These are phyloP conservation scores for Festucalex cinctus DNA, from an alignment of 2,113 vertebrate genomes.

Conservation along the genomic window DNA sequence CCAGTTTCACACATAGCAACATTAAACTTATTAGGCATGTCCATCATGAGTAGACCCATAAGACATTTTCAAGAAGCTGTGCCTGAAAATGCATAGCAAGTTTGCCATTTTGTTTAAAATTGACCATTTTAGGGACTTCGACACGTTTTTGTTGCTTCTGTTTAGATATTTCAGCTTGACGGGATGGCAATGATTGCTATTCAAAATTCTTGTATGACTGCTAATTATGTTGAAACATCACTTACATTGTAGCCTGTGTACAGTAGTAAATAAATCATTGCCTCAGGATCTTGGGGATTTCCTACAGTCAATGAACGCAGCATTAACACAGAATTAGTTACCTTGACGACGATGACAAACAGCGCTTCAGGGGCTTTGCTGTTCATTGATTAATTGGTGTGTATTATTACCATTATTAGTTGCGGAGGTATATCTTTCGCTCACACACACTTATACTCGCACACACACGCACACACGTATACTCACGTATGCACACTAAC, in stretches of 20 bases:
- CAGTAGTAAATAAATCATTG: neutral
- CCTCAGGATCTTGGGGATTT: neutral
- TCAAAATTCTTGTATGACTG: neutral
- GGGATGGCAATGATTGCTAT: neutral
- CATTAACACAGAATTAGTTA: constrained; percentile 5
- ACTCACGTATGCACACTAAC: constrained; percentile 71
- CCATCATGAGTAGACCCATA: neutral
- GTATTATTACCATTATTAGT: neutral
- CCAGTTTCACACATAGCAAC: neutral
- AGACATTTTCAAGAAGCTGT: neutral
- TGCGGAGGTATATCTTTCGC: neutral
- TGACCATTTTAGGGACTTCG: neutral
- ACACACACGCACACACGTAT: constrained; percentile 21
- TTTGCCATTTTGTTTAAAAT: neutral
- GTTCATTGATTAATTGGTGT: constrained; percentile 24
- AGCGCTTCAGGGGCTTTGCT: neutral
- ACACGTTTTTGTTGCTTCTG: neutral
- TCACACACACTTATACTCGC: constrained; percentile 2
- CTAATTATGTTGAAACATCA: neutral
- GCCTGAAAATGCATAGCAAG: too few species aligned
- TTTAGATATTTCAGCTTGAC: neutral
- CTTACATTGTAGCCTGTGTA: neutral
- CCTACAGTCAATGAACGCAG: neutral
- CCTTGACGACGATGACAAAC: neutral
- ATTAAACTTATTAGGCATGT: neutral